Base-by-base conservation (phyloP, 2,797 vertebrate genomes). In the Cirrhinus molitorella region DNA sequence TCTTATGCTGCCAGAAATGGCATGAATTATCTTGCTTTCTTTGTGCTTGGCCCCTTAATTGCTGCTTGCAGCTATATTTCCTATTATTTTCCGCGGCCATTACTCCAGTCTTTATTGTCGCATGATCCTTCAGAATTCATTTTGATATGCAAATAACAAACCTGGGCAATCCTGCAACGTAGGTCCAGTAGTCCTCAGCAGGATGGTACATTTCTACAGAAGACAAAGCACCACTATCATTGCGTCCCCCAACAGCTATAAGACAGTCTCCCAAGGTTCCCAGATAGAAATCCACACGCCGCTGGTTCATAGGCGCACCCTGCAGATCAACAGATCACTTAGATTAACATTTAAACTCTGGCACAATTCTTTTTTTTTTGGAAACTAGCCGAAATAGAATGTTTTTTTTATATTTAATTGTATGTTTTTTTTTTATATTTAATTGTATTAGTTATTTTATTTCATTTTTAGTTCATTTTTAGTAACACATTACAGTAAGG, bases 181-280 rank as follows among this genome's bases (percentile, higher is more conserved):
- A 98, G 83, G 93, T 92, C 98, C 98, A 99, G 13, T 92, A 89
- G 90, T 99, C 97, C n/a, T 96, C 94, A 73, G 95, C 93, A 4
- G 97, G 98, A 70, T 92, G 92, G 88, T 99, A 99, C 7, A 95
- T 92, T 91, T 99, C 98, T 0, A 97, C 98, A 0, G 97, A 96
- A 4, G 96, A 97, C 68, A 99, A 88, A 0, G 97, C 96, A 8
- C 97, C 97, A 0, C 93, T 95, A 80, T 97, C 96, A 19, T 99
- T 98, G 87, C 97, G 95, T 86, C 98, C 98, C 0, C 98, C 98
- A 0, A 99, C 96, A 0, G 98, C 98, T 6, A 99, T 96, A 89
- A 99, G 94, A 90, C 93, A 94, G 72, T 96, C 94, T 0, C 93
- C 94, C 10, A 97, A 92, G 0, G 96, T 94, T 4, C 95, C 98